Conservation (phyloP, 2,113 vertebrate species). For the Rana temporaria region DNA sequence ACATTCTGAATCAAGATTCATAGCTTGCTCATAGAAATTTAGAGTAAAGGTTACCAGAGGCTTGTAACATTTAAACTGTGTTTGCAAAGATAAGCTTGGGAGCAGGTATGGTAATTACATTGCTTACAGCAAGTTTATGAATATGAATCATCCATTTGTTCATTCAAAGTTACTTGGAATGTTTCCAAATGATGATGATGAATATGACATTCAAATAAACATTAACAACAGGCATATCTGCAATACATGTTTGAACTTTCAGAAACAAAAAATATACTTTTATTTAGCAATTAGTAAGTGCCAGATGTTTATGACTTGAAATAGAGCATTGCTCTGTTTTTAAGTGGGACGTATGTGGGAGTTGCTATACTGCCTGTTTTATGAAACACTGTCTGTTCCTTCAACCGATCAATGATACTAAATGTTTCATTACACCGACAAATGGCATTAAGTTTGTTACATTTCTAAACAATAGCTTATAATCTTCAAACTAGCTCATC, state of each 20-base stretch:
- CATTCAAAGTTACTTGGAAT: conserved; percentile 34
- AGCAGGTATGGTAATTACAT: conserved; percentile 44
- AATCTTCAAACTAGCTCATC: too few relatives aligned
- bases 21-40: conserved; percentile 29
- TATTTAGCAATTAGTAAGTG: too few relatives aligned
- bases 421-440: too few relatives aligned
- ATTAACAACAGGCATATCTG: conserved; percentile 21
- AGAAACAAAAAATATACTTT: background rate
- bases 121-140: conserved; percentile 22
- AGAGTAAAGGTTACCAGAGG: conserved; percentile 29
- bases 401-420: too few relatives aligned
- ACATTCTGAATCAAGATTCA: conserved; percentile 9
- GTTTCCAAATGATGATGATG: conserved; percentile 32
- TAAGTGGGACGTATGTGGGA: too few relatives aligned
- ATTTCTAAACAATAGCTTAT: too few relatives aligned
- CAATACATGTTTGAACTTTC: conserved; percentile 42
- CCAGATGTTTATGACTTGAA: too few relatives aligned
- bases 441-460: too few relatives aligned
- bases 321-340: too few relatives aligned
- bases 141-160: conserved; percentile 41
- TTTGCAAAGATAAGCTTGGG: conserved; percentile 38
- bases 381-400: too few relatives aligned
- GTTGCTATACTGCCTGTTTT: too few relatives aligned
- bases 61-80: conserved; percentile 43
- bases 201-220: conserved; percentile 31